A percentile compares a stretch with the other conserved stretches of the same genome.
Conservation (phyloP, 2,797 vertebrate genomes). For the Varecia variegata region DNA sequence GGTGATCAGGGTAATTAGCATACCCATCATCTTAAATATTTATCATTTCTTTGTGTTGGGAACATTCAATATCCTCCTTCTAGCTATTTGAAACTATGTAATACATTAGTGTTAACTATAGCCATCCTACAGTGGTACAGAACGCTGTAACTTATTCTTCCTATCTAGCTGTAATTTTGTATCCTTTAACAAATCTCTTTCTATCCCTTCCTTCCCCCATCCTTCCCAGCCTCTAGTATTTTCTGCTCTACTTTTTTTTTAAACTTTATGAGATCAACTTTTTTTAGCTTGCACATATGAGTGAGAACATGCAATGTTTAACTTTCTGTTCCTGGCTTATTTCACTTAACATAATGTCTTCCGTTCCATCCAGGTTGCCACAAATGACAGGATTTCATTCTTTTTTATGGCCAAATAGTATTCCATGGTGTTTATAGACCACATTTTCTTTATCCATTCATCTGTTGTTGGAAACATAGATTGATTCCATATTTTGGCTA, state of each 20-base stretch:
- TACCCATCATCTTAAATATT: neutral
- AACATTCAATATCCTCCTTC: neutral
- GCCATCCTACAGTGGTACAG: neutral
- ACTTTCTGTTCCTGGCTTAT: neutral
- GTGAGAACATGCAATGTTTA: too few relatives aligned
- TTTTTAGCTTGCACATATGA: too few relatives aligned
- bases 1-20: neutral
- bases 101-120: neutral
- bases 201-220: neutral
- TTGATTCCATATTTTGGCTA: neutral
- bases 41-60: neutral
- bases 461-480: neutral
- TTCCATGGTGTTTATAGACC: neutral
- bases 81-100: neutral
- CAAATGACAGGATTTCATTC: neutral
- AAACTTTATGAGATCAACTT: too few relatives aligned
- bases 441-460: neutral
- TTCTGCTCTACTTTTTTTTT: neutral
- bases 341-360: neutral
- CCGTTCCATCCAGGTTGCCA: neutral
- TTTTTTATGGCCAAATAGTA: neutral
- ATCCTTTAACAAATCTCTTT: neutral
- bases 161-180: neutral
- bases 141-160: neutral
- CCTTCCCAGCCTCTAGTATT: neutral